Evolutionary conservation across 2,113 vertebrate genomes (phyloP).

Genomic region (Anser brachyrhynchus): DNA sequence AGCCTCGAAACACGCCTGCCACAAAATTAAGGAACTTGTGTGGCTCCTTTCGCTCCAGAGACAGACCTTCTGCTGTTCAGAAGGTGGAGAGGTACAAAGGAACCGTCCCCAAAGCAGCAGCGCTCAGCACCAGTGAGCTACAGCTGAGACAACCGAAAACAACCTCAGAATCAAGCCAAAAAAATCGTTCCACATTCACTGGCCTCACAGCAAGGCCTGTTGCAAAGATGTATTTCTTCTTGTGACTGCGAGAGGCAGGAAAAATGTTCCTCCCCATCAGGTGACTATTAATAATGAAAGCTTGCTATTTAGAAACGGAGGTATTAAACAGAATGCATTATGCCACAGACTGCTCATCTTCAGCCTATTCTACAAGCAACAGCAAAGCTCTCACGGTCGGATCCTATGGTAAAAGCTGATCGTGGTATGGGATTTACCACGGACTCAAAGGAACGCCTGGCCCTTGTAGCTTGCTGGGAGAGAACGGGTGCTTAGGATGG

Average conservation of each 20-base stretch:
- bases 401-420: neutral
- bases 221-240: neutral
- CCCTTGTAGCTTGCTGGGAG: neutral
- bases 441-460: neutral
- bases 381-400: neutral
- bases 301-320: neutral
- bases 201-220: accelerated
- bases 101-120: neutral
- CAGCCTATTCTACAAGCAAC: neutral
- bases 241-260: neutral
- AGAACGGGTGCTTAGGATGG: neutral
- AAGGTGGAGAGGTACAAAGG: neutral
- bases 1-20: accelerated
- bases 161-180: neutral
- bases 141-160: neutral
- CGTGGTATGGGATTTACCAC: neutral
- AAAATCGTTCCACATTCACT: neutral
- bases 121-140: neutral
- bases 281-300: neutral
- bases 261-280: too few relatives aligned
- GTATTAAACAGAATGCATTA: accelerated
- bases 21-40: neutral
- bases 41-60: neutral
- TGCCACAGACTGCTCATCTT: neutral
- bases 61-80: neutral